Evolutionary conservation across 2,888 invertebrate genomes (phyloP).

Genomic region (Boloria selene): DNA sequence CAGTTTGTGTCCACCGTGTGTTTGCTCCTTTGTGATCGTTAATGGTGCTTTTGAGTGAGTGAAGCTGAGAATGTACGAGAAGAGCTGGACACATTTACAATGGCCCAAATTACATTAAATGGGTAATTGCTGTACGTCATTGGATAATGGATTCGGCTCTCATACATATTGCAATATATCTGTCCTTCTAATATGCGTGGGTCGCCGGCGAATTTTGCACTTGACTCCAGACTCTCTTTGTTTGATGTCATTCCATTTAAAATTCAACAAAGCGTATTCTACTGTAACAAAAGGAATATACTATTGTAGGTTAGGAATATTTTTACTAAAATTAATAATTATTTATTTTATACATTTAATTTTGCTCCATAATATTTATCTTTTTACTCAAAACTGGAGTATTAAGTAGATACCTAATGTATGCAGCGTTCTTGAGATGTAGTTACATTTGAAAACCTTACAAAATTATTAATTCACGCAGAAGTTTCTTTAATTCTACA

Average conservation of each 20-base stretch:
- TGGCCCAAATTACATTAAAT: conserved; percentile 81
- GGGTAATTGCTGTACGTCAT: conserved; percentile 82
- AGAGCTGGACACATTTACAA: conserved; percentile 68
- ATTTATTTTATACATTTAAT: neutral
- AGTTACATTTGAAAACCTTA: too few relatives aligned
- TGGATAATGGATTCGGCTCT: conserved; percentile 79
- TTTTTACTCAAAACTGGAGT: too few relatives aligned
- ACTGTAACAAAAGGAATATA: conserved; percentile 69
- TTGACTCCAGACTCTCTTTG: conserved; percentile 70
- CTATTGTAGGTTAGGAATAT: conserved; percentile 52
- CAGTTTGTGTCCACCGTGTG: conserved; percentile 65
- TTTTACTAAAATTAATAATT: neutral
- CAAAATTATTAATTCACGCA: too few relatives aligned
- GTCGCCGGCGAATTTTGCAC: conserved; percentile 72
- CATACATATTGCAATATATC: conserved; percentile 70
- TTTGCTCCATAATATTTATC: neutral
- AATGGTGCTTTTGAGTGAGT: conserved; percentile 78
- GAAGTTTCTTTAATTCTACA: too few relatives aligned
- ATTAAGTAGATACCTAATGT: too few relatives aligned
- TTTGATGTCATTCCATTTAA: conserved; percentile 65
- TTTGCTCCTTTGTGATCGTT: conserved; percentile 68
- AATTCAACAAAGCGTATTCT: conserved; percentile 67
- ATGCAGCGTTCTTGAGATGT: too few relatives aligned
- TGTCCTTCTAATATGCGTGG: conserved; percentile 65
- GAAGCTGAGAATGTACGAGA: conserved; percentile 73